Conservation (phyloP, 2,888 invertebrate genomes). For the Mamestra brassicae region DNA sequence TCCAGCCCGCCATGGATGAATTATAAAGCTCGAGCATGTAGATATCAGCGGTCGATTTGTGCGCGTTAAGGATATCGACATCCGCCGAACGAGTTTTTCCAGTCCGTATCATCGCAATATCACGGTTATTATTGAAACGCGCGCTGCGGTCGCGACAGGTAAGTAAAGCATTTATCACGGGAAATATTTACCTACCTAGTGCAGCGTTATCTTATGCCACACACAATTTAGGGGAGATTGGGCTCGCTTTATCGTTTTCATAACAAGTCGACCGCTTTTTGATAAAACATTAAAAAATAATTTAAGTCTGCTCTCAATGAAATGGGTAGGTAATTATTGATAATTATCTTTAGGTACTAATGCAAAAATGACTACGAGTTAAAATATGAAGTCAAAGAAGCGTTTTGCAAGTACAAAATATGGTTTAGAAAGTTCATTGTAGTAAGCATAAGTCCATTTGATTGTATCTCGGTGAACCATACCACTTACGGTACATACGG, state of each 20-base stretch:
- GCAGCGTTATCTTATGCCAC: constrained; percentile 76
- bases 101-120: constrained; percentile 91
- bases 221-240: constrained; percentile 80
- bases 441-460: constrained; percentile 79
- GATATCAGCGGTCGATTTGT: constrained; percentile 71
- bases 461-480: constrained; percentile 83
- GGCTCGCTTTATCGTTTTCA: constrained; percentile 69
- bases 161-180: constrained; percentile 89
- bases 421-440: constrained; percentile 85
- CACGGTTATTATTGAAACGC: constrained; percentile 90
- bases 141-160: constrained; percentile 89
- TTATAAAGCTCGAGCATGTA: constrained; percentile 53
- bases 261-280: constrained; percentile 57
- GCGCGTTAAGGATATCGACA: constrained; percentile 90
- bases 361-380: constrained; percentile 5
- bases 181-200: constrained; percentile 85
- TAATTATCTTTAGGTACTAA: not conserved
- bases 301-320: constrained; percentile 6
- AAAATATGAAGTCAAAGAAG: constrained; percentile 20
- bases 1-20: constrained; percentile 69
- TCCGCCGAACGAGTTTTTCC: constrained; percentile 90
- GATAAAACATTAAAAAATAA: constrained; percentile 49
- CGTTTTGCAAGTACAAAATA: constrained; percentile 70
- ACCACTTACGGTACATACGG: constrained; percentile 82
- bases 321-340: not conserved